Percentiles rank a stretch among this genome's conserved stretches.
Conservation (phyloP, 2,797 vertebrate species). For the Neostethus bicornis region DNA sequence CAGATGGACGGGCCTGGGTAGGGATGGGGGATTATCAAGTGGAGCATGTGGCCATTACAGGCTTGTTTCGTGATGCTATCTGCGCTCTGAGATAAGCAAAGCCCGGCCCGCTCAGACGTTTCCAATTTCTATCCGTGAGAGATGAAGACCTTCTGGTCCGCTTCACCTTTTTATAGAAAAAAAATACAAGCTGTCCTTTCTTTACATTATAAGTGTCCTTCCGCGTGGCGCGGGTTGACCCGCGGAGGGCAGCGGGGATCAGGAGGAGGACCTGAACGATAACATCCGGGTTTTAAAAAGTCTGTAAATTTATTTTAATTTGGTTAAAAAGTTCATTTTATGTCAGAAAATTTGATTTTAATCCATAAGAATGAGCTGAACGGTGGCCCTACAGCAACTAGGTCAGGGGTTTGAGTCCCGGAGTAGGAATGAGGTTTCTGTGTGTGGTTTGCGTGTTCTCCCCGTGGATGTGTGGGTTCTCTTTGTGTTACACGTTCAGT, state of each 20-base stretch:
- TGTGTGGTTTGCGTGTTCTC: too few relatives aligned
- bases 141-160: conserved; percentile 76
- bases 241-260: background rate
- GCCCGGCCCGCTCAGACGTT: conserved; percentile 72
- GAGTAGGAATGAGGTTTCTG: too few relatives aligned
- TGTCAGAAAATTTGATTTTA: too few relatives aligned
- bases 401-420: too few relatives aligned
- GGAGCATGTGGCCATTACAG: conserved; percentile 82
- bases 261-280: conserved; percentile 5
- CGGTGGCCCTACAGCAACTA: too few relatives aligned
- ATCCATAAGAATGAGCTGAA: too few relatives aligned
- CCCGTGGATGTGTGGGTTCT: too few relatives aligned
- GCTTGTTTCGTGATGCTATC: conserved; percentile 80
- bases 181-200: conserved; percentile 52
- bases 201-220: conserved; percentile 68
- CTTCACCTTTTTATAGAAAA: conserved; percentile 58
- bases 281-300: too few relatives aligned
- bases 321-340: too few relatives aligned
- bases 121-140: conserved; percentile 84
- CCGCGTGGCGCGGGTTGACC: conserved; percentile 49
- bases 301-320: too few relatives aligned
- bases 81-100: conserved; percentile 75
- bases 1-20: conserved; percentile 48
- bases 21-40: conserved; percentile 78
- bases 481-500: too few relatives aligned